These are phyloP conservation scores for Mionectes macconnelli DNA, from an alignment of 2,113 vertebrate species.

Conservation along the genomic window DNA sequence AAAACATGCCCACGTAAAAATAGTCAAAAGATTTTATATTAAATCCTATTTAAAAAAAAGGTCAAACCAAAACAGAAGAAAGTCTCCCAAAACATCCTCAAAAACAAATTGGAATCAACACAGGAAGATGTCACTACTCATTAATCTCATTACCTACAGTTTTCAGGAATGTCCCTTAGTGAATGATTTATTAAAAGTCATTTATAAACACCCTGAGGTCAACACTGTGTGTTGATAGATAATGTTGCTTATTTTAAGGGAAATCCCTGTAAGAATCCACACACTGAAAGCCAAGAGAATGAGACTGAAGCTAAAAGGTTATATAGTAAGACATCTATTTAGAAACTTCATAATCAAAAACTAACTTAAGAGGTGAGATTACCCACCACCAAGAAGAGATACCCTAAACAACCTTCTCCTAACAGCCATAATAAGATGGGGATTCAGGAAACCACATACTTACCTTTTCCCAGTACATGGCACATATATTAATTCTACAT, in stretches of 20 bases:
- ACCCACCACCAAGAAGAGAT: neutral
- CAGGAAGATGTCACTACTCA: neutral
- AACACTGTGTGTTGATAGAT: neutral
- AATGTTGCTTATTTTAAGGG: neutral
- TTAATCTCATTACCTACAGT: neutral
- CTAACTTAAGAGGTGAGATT: neutral
- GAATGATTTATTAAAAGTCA: neutral
- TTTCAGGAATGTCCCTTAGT: neutral
- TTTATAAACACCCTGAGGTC: neutral
- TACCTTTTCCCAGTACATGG: neutral
- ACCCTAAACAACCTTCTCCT: neutral
- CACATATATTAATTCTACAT: neutral
- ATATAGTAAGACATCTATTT: neutral
- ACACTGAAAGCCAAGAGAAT: neutral
- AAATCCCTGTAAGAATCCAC: neutral
- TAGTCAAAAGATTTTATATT: slow-evolving; percentile 7
- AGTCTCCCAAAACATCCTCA: neutral
- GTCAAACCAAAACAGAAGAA: neutral
- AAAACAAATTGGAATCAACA: neutral
- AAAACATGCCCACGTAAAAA: slow-evolving; percentile 46
- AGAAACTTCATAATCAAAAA: neutral
- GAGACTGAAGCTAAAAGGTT: neutral
- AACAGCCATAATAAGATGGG: neutral
- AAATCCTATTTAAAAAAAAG: neutral
- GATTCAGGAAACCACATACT: neutral